These are phyloP conservation scores for Phainopepla nitens DNA, from an alignment of 2,113 vertebrate genomes.

Conservation along the genomic window DNA sequence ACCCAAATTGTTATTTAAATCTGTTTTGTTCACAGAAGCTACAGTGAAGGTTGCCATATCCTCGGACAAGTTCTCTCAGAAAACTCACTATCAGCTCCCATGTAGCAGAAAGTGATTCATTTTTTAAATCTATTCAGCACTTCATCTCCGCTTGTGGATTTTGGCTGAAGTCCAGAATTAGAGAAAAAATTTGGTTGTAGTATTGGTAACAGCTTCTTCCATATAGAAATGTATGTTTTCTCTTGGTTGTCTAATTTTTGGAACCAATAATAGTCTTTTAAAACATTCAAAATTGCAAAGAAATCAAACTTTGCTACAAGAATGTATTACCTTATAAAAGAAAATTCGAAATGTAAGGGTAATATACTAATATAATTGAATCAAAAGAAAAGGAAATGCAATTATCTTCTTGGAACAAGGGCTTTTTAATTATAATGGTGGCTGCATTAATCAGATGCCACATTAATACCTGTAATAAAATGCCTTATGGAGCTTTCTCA, in stretches of 20 bases:
- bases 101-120: background rate
- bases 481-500: conserved; percentile 10
- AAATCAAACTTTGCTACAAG: conserved; percentile 21
- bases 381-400: conserved; percentile 50
- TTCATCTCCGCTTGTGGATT: background rate
- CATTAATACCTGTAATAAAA: conserved; percentile 53
- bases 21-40: background rate
- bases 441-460: conserved; percentile 52
- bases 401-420: conserved; percentile 57
- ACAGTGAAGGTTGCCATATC: background rate
- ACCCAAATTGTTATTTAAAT: background rate
- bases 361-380: conserved; percentile 54
- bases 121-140: background rate
- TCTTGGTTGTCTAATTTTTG: conserved; percentile 11
- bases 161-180: background rate
- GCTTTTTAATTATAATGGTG: conserved; percentile 55
- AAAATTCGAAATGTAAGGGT: conserved; percentile 54
- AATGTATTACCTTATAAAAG: conserved; percentile 1
- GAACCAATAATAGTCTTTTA: conserved; percentile 33
- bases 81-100: background rate
- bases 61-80: background rate
- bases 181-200: background rate
- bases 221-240: background rate
- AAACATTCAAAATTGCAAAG: conserved; percentile 32
- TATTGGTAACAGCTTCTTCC: background rate